A percentile compares a stretch with the other conserved stretches of the same genome.
These are phyloP conservation scores for Drosophila bifasciata DNA, from an alignment of 1,140 invertebrate genomes.

Conservation along the genomic window DNA sequence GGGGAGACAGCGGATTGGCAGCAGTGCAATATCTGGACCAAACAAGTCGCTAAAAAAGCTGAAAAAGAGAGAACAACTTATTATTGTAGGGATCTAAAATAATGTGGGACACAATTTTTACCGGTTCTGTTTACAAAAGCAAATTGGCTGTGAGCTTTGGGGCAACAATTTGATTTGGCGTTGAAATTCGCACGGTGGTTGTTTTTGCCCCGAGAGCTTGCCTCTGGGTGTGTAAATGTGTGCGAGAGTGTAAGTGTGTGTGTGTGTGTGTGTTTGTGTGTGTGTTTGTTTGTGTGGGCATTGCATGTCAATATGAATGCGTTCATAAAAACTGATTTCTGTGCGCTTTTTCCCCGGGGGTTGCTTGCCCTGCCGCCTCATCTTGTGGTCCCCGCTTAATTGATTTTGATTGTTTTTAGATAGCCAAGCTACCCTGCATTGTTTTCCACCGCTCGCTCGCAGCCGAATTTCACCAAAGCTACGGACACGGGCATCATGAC, in stretches of 20 bases:
- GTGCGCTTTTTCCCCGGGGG: background rate
- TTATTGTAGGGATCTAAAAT: conserved; percentile 20
- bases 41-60: conserved; percentile 7
- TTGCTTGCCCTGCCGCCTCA: background rate
- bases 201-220: conserved; percentile 39
- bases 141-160: conserved; percentile 19
- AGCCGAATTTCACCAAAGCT: conserved; percentile 14
- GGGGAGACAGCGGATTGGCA: conserved; percentile 17
- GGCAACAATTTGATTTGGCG: conserved; percentile 55
- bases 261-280: conserved; percentile 17
- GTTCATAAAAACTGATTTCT: too few relatives aligned
- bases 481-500: conserved; percentile 61
- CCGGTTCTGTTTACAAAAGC: conserved; percentile 51
- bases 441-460: conserved; percentile 4
- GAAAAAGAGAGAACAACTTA: conserved; percentile 15
- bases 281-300: conserved; percentile 21
- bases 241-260: conserved; percentile 6
- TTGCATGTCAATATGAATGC: conserved; percentile 14
- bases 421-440: conserved; percentile 3
- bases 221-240: background rate
- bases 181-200: conserved; percentile 65
- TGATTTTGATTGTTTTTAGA: conserved; percentile 25
- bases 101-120: conserved; percentile 33
- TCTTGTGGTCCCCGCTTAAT: conserved; percentile 27
- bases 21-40: conserved; percentile 42